Conservation (phyloP, 2,888 invertebrate genomes). For the Hirtodrosophila duncani region DNA sequence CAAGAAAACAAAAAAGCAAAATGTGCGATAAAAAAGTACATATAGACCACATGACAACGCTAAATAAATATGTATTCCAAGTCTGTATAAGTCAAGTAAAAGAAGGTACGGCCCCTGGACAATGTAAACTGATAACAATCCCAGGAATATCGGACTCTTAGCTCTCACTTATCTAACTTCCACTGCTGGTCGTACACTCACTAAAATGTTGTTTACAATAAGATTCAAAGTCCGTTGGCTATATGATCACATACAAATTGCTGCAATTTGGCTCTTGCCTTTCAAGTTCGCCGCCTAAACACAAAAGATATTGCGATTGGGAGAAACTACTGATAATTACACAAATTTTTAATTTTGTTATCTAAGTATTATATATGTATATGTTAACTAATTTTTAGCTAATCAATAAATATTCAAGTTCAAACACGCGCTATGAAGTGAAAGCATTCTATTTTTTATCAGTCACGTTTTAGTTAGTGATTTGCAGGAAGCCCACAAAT, state of each 20-base stretch:
- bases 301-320: too few species aligned
- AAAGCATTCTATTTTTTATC: conserved; percentile 18
- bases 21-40: conserved; percentile 49
- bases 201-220: conserved; percentile 51
- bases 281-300: conserved; percentile 30
- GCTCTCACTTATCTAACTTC: conserved; percentile 26
- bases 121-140: conserved; percentile 49
- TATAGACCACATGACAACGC: conserved; percentile 58
- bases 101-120: conserved; percentile 41
- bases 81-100: conserved; percentile 25
- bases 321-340: too few species aligned
- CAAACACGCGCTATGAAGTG: conserved; percentile 35
- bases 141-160: conserved; percentile 18
- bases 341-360: too few species aligned
- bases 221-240: conserved; percentile 53
- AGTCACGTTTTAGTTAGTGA: too few species aligned
- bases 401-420: conserved; percentile 52
- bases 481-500: too few species aligned
- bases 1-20: conserved; percentile 33
- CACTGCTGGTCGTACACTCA: neutral
- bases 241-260: neutral
- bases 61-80: conserved; percentile 34
- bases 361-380: too few species aligned
- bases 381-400: conserved; percentile 14
- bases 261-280: conserved; percentile 16